phyloP scores from a whole-genome alignment of 2,888 invertebrate species.

The Drosophila siamana region DNA sequence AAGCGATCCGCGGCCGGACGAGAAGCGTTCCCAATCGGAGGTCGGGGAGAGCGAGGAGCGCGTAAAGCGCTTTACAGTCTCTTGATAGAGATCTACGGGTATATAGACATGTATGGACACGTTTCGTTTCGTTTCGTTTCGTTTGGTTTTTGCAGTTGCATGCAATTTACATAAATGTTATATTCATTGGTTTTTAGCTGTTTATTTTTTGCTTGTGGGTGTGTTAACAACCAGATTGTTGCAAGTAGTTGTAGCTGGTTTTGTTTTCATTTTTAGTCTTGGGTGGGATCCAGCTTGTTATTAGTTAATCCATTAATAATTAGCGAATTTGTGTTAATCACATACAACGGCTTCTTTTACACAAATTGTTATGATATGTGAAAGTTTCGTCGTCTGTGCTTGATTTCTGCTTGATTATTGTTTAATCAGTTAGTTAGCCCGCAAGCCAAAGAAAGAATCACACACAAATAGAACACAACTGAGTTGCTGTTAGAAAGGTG shows the following conservation, averaged over 20 bases:
- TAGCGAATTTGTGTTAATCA: conserved; percentile 75
- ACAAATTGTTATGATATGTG: conserved; percentile 56
- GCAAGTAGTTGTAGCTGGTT: conserved; percentile 20
- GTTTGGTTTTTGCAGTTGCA: conserved; percentile 19
- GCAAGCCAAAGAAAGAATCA: conserved; percentile 50
- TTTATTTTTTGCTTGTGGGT: conserved; percentile 33
- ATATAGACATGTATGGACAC: conserved; percentile 32
- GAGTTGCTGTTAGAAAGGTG: conserved; percentile 7
- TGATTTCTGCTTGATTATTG: conserved; percentile 23
- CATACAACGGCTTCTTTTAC: conserved; percentile 41
- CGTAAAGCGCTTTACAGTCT: conserved; percentile 83
- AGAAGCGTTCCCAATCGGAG: conserved; percentile 81
- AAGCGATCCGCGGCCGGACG: conserved; percentile 75
- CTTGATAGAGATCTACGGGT: conserved; percentile 81
- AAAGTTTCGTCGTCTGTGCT: conserved; percentile 44
- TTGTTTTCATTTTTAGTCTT: conserved; percentile 7
- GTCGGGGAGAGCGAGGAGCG: conserved; percentile 83
- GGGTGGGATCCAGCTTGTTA: conserved; percentile 22
- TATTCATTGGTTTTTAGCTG: conserved; percentile 39
- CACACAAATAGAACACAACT: not conserved
- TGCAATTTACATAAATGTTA: conserved; percentile 61
- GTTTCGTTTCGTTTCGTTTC: conserved; percentile 20
- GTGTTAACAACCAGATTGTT: conserved; percentile 49
- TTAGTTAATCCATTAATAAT: conserved; percentile 69
- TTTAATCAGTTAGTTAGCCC: conserved; percentile 68